Evolutionary conservation across 2,888 invertebrate species (phyloP), one percentile per base, ranked within the genome.

Genomic region (Abscondita cerata): DNA sequence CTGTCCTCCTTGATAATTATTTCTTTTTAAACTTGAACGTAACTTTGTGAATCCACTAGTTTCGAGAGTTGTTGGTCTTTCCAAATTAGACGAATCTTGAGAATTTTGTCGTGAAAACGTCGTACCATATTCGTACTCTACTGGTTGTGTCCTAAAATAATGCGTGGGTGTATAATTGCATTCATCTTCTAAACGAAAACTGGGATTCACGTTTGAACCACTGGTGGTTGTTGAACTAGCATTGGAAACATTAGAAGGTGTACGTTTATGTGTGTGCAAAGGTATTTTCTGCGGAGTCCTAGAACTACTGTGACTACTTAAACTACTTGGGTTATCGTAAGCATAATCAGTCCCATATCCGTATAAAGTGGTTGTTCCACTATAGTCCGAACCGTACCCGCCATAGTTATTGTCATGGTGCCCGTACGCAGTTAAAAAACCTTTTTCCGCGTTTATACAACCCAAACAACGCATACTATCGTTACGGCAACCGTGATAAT

Each of bases 1-100:
- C 67, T 82, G 82, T 4, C 67, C 66, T 40, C 54, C 50, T 54
- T 82, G 76, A 70, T 83, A 84, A 75, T 86, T 83, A 71, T 90
- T 90, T 76, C 91, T 87, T 76, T 93, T 92, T 53, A 94, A 80
- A 72, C 92, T 93, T 1, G 93, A 93, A 5, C 94, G 83, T 31
- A 93, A 76, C 72, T 91, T 90, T 0, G 89, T 86, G 36, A 85
- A 83, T 15, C 79, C 78, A 0, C 81, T 85, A n/a, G 90, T 84
- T 13, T 90, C 90, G 38, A 89, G 77, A 52, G 88, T 87, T 20
- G 83, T 85, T 6, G 89, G 88, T 61, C 89, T 78, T 69, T 87
- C 86, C 15, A 81, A 80, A 53, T 74, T 76, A 53, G 78, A 73
- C 57, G 81, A 81, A 31, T 84, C 84, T 58, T 83, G 82, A 0